Evolutionary conservation across 2,888 invertebrate species (phyloP), one percentile per base, ranked within the genome.

Genomic region (Nephrotoma appendiculata): DNA sequence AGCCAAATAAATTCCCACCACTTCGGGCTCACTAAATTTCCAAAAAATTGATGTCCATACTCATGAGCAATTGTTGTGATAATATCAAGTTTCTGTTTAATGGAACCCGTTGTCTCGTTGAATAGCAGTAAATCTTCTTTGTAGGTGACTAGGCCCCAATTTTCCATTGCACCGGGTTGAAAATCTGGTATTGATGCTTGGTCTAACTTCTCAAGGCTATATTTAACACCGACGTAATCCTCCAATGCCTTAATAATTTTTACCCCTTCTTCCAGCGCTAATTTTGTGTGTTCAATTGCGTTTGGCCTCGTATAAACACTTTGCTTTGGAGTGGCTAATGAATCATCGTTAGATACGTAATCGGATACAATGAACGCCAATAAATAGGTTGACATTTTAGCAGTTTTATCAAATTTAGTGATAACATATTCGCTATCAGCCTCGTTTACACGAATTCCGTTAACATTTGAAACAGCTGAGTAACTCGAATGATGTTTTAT

Each of bases 101-200:
- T 7, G 4, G 41, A 31, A 0, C 15, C 45, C 3, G 4, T 45
- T 44, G 6, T 19, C 2, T 84, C n/a, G 9, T 87, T n/a, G 86
- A 83, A 15, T 19, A 84, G 57, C 86, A 85, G 31, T 1, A 52
- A n/a, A 2, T 92, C 90, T 89, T 95, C 95, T 85, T 94, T 91
- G 92, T 95, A 96, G 0, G 96, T 96, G 89, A 97, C 95, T 87
- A 96, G 92, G 3, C 96, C 94, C 95, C 96, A 96, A 90, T 93
- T 93, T 90, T 93, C 93, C 96, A 96, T 96, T 87, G 96, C 96
- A 0, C 95, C 95, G 88, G 96, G 95, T 3, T 93, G 92, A 91
- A 96, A 96, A 91, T 96, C 96, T 0, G 96, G 96, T 86, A 97
- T 93, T 7, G 96, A 96, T 9, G 96, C 93, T 95, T 96, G 95